Base-by-base conservation (phyloP, 2,888 invertebrate species). In the Lycocerus yunnanus region DNA sequence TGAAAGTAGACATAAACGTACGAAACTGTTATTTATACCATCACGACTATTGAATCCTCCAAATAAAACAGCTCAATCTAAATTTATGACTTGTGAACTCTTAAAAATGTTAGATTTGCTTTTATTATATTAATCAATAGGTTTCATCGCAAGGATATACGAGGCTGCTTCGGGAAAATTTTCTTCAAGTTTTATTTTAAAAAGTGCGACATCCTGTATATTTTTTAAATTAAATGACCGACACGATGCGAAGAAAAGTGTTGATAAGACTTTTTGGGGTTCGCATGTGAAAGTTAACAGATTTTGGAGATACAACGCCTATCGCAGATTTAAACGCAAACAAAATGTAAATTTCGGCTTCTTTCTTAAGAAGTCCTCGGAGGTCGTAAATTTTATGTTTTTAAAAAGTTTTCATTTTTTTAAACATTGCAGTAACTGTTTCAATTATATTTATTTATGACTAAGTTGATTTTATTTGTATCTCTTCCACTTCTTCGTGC, bases 61-160 rank as follows among this genome's bases (percentile, higher is more conserved):
- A 79, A 79, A 77, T 76, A 74, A 72, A 77, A 43, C 70, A 58
- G 18, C 65, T 58, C 14, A 69, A 63, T 65, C 6, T 15, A 60
- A 18, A 68, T 68, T 68, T 68, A 68, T 60, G 20, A 13, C 24
- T 13, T 24, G 11, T 10, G 58, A 58, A 68, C 58, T 43, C n/a
- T 43, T 43, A 43, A 43, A 43, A 43, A 43, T 43, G 43, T 43
- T 43, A 43, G 43, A 43, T 43, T 43, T n/a, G 8, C n/a, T 43
- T 43, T 43, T 43, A 43, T 43, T 43, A 43, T 43, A 43, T 43
- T 43, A 83, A 81, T 83, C 83, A 81, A 81, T 82, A 81, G 83
- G 82, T 82, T 82, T 81, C 79, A 81, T 83, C 82, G 81, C 82
- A 81, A 80, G 78, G 76, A 76, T 79, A 71, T n/a, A 75, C 80